These are phyloP conservation scores for Chouioia cunea DNA, from an alignment of 2,888 invertebrate genomes.

Conservation along the genomic window DNA sequence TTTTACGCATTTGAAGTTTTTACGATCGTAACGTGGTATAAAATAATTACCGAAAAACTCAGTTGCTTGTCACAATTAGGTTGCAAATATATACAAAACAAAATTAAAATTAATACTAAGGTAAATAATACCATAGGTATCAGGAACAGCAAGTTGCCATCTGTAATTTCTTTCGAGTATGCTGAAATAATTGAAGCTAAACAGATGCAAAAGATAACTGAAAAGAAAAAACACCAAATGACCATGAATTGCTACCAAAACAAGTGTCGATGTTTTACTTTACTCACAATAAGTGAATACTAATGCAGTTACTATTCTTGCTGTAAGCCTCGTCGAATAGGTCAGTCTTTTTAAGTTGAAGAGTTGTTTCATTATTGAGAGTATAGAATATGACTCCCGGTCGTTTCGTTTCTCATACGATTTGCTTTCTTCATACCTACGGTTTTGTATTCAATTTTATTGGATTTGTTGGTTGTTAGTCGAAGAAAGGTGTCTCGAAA, in stretches of 20 bases:
- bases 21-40: too few species aligned
- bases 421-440: conserved; percentile 67
- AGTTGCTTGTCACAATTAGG: conserved; percentile 63
- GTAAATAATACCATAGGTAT: conserved; percentile 49
- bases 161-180: conserved; percentile 49
- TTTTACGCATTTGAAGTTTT: conserved; percentile 2
- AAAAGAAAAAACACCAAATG: conserved; percentile 13
- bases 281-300: conserved; percentile 68
- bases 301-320: conserved; percentile 67
- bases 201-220: conserved; percentile 55
- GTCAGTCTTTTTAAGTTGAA: conserved; percentile 67
- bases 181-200: conserved; percentile 50
- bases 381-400: conserved; percentile 56
- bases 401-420: conserved; percentile 64
- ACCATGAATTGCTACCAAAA: conserved; percentile 19
- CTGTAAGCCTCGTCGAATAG: conserved; percentile 67
- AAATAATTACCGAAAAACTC: conserved; percentile 61
- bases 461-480: not conserved
- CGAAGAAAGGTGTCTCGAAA: not conserved
- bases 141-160: conserved; percentile 48
- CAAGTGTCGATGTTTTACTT: not conserved
- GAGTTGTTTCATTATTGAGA: conserved; percentile 61
- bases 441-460: not conserved
- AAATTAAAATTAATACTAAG: conserved; percentile 47
- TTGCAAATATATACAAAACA: conserved; percentile 61